These are phyloP conservation scores for Ericerus pela DNA, from an alignment of 1,140 invertebrate genomes.

Conservation along the genomic window DNA sequence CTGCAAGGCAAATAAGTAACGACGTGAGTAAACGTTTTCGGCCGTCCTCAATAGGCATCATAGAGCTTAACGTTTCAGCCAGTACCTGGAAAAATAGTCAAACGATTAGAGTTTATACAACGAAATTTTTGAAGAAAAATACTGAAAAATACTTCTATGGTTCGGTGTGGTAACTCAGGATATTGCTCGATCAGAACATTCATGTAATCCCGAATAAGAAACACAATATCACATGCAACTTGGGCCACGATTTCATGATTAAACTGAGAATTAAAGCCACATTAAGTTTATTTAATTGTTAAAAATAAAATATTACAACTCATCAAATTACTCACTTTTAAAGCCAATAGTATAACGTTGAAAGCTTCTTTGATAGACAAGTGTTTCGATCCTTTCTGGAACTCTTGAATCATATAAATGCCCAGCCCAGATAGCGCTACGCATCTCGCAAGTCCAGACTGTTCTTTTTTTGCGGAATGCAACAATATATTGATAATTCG, in stretches of 20 bases:
- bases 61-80: conserved; percentile 39
- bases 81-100: conserved; percentile 34
- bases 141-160: conserved; percentile 43
- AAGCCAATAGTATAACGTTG: conserved; percentile 56
- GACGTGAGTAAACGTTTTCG: conserved; percentile 49
- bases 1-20: conserved; percentile 74
- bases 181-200: conserved; percentile 54
- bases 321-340: conserved; percentile 45
- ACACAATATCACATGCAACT: conserved; percentile 71
- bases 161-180: conserved; percentile 58
- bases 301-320: not conserved
- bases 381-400: conserved; percentile 46
- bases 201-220: conserved; percentile 66
- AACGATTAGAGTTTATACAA: not conserved
- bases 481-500: conserved; percentile 75
- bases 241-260: conserved; percentile 69
- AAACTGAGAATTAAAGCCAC: conserved; percentile 41
- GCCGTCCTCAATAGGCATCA: conserved; percentile 39
- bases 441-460: conserved; percentile 72
- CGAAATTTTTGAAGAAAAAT: conserved; percentile 1
- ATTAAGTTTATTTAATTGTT: not conserved
- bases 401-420: conserved; percentile 65
- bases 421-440: conserved; percentile 77
- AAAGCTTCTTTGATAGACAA: conserved; percentile 65
- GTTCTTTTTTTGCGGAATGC: conserved; percentile 71